Percentiles rank a stretch among this genome's conserved stretches.
phyloP scores from a whole-genome alignment of 2,888 invertebrate species.

The Macrophya alboannulata region DNA sequence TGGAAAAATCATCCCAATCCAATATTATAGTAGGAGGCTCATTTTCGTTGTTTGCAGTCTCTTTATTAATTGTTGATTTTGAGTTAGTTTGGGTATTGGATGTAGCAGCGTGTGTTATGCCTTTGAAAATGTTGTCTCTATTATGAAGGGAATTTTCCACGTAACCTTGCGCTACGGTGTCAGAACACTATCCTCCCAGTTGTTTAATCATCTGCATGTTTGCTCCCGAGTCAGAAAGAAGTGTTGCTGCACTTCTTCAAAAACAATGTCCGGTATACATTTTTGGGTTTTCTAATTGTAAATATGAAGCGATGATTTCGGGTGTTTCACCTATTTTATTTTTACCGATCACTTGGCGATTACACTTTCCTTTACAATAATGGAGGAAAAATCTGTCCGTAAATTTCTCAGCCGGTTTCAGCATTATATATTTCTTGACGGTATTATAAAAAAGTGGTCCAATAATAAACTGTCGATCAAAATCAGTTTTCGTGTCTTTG shows the following conservation, averaged over 20 bases:
- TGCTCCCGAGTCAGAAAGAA: conserved; percentile 61
- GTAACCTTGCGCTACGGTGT: conserved; percentile 59
- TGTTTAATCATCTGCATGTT: conserved; percentile 59
- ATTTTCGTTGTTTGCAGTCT: conserved; percentile 49
- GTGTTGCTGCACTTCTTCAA: conserved; percentile 61
- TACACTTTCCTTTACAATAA: conserved; percentile 62
- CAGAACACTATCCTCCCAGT: conserved; percentile 61
- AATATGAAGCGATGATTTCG: conserved; percentile 58
- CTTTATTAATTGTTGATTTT: conserved; percentile 44
- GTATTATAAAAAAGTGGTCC: conserved; percentile 61
- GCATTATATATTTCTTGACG: conserved; percentile 59
- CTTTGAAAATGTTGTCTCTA: conserved; percentile 56
- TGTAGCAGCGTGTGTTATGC: conserved; percentile 54
- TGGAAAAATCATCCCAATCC: no score
- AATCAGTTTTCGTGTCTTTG: conserved; percentile 61
- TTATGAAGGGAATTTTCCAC: conserved; percentile 58
- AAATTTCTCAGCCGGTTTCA: conserved; percentile 59
- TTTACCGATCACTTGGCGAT: conserved; percentile 59
- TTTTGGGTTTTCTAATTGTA: conserved; percentile 58
- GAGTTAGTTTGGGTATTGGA: conserved; percentile 50
- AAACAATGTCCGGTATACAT: conserved; percentile 62
- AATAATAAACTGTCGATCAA: conserved; percentile 60
- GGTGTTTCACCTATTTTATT: conserved; percentile 63
- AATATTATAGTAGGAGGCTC: no score
- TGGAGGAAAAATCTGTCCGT: conserved; percentile 62